These are phyloP conservation scores for Parapristionchus giblindavisi DNA, from an alignment of 2,888 invertebrate genomes.

Conservation along the genomic window DNA sequence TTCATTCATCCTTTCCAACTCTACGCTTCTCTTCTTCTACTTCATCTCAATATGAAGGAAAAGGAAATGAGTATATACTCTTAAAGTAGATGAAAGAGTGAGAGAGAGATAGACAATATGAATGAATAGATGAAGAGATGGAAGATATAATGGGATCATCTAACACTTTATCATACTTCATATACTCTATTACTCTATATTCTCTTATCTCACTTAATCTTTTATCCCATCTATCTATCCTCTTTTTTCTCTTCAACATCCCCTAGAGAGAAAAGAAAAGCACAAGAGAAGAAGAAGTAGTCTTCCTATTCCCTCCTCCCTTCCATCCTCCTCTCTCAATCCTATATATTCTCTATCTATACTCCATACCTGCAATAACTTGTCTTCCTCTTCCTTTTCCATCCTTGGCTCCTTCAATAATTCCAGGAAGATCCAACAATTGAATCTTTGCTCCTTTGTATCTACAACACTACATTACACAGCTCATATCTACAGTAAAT, in stretches of 20 bases:
- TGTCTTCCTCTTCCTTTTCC: constrained; percentile 79
- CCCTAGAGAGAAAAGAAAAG: constrained; percentile 5
- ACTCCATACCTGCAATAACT: constrained; percentile 78
- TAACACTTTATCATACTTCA: background rate
- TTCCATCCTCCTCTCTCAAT: background rate
- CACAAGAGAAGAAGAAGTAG: background rate
- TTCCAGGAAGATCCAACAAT: constrained; percentile 97
- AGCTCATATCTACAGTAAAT: constrained; percentile 10
- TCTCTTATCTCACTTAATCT: too few relatives aligned
- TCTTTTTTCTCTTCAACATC: constrained; percentile 5
- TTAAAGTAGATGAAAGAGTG: background rate
- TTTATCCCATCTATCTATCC: background rate
- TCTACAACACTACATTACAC: background rate
- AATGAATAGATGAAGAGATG: background rate
- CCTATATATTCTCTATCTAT: background rate
- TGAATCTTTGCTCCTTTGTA: constrained; percentile 94
- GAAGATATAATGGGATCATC: background rate
- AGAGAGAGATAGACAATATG: constrained; percentile 3
- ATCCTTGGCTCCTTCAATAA: constrained; percentile 99
- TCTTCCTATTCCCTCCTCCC: background rate
- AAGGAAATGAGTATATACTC: constrained; percentile 19
- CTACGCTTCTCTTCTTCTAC: constrained; percentile 7
- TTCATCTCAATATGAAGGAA: constrained; percentile 1
- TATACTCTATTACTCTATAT: too few relatives aligned
- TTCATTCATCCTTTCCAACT: constrained; percentile 5